phyloP scores from a whole-genome alignment of 2,888 invertebrate species.

The Falcaria lacertinaria region DNA sequence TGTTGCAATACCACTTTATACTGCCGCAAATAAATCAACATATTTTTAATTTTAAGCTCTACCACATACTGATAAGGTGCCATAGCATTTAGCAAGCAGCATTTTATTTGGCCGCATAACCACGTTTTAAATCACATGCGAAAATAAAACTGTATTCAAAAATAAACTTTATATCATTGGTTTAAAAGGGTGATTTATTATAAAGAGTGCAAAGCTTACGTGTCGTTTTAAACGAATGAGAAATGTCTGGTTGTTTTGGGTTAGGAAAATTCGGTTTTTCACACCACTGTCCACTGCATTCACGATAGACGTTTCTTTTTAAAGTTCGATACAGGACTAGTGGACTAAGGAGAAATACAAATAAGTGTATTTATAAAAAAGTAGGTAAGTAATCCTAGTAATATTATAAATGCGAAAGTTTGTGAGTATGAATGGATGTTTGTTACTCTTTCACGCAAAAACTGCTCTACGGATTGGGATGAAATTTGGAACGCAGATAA shows the following conservation, averaged over 20 bases:
- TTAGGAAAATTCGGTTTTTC: constrained; percentile 21
- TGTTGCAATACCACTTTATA: not conserved
- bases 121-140: constrained; percentile 1
- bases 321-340: too few relatives aligned
- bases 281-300: constrained; percentile 14
- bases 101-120: not conserved
- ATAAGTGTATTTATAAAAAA: too few relatives aligned
- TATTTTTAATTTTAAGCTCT: too few relatives aligned
- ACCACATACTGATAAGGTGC: not conserved
- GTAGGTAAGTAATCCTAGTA: too few relatives aligned
- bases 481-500: too few relatives aligned
- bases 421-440: too few relatives aligned
- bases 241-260: constrained; percentile 18
- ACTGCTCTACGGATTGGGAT: too few relatives aligned
- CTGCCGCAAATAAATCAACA: too few relatives aligned
- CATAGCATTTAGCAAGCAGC: not conserved
- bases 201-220: too few relatives aligned
- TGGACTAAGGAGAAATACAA: too few relatives aligned
- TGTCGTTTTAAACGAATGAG: constrained; percentile 15
- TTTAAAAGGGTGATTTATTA: not conserved
- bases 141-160: constrained; percentile 8
- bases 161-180: not conserved
- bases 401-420: too few relatives aligned
- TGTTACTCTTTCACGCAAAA: too few relatives aligned
- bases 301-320: constrained; percentile 13